phyloP scores from a whole-genome alignment of 2,113 vertebrate species.

The Xiphophorus maculatus region DNA sequence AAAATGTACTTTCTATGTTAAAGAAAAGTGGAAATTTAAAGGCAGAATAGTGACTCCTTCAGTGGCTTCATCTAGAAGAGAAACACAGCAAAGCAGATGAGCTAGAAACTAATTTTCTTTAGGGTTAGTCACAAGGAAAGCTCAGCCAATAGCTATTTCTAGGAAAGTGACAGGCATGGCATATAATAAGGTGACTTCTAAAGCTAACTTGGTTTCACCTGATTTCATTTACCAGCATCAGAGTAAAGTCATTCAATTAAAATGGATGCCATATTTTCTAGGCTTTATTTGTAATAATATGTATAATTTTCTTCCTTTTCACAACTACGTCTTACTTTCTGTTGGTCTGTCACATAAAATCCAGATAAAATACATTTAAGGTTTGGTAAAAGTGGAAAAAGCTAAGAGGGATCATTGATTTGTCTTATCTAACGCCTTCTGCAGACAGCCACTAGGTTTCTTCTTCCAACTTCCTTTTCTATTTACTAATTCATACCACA shows the following conservation, averaged over 20 bases:
- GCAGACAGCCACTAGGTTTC: not conserved
- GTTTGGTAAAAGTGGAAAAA: not conserved
- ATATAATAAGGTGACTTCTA: not conserved
- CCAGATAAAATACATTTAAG: not conserved
- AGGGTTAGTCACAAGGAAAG: too few relatives aligned
- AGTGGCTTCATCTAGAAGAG: too few relatives aligned
- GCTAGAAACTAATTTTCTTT: not conserved
- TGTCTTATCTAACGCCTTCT: not conserved
- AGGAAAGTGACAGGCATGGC: too few relatives aligned
- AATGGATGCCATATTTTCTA: not conserved
- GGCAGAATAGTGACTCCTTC: too few relatives aligned
- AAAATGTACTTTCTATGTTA: too few relatives aligned
- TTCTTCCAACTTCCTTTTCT: not conserved
- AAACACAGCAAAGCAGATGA: not conserved
- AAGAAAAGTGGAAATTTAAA: too few relatives aligned
- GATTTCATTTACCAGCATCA: not conserved
- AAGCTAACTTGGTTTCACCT: not conserved
- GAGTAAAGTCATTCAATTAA: not conserved
- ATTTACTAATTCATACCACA: conserved; percentile 21
- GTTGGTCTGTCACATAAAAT: not conserved
- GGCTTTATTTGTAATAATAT: not conserved
- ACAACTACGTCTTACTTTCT: not conserved
- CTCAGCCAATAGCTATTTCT: too few relatives aligned
- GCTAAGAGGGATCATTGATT: not conserved
- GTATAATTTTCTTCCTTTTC: not conserved